Percentiles rank a stretch among this genome's conserved stretches.
Evolutionary conservation across 2,797 vertebrate species (phyloP).

Genomic region (Loris lydekkerianus): DNA sequence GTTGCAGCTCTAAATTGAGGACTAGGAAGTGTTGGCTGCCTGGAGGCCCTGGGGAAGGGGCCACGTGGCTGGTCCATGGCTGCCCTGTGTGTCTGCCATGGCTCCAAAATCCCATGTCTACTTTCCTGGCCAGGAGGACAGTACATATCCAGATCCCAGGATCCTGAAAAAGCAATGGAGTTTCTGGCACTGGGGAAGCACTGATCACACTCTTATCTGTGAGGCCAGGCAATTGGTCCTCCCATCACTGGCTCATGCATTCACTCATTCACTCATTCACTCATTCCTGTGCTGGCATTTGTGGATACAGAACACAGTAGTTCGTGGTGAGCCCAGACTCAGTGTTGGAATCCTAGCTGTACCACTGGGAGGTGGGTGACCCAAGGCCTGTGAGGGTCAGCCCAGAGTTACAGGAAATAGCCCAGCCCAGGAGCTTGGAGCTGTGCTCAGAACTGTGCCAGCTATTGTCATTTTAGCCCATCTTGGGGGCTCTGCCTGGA

Average conservation of each 20-base stretch:
- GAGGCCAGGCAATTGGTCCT: neutral
- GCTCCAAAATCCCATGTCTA: neutral
- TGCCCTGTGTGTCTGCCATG: neutral
- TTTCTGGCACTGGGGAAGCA: too few relatives aligned
- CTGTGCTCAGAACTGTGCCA: neutral
- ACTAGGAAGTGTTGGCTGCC: constrained; percentile 61
- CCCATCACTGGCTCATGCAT: neutral
- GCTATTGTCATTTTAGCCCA: too few relatives aligned
- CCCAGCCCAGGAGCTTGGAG: neutral
- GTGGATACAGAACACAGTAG: neutral
- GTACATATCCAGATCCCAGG: neutral
- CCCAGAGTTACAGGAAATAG: too few relatives aligned
- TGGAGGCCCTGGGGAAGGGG: neutral
- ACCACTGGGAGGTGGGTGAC: neutral
- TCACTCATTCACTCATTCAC: neutral
- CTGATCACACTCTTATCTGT: too few relatives aligned
- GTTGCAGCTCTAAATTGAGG: constrained; percentile 70
- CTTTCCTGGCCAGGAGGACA: neutral
- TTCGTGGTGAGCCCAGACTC: neutral
- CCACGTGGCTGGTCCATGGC: neutral
- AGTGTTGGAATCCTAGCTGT: neutral
- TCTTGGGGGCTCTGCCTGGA: neutral
- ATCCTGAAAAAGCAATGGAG: neutral
- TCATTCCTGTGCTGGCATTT: neutral
- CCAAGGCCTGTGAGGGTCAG: neutral